Evolutionary conservation across 2,113 vertebrate species (phyloP).

Genomic region (Pedionomus torquatus): DNA sequence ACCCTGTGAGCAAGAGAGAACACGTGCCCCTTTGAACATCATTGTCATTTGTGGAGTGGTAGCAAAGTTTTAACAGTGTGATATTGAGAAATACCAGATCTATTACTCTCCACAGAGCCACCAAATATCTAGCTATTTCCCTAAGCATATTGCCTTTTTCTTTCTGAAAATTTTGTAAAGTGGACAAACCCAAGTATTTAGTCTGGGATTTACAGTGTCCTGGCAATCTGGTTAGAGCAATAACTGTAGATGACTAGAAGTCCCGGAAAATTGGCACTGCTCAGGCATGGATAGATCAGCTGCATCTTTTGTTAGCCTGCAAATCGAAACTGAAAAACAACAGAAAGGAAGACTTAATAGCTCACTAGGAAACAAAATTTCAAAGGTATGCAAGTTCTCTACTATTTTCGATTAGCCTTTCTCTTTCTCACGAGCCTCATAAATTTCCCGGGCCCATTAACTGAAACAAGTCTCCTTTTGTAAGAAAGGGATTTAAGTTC

Average conservation of each 20-base stretch:
- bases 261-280: neutral
- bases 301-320: neutral
- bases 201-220: neutral
- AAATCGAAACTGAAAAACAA: slow-evolving; percentile 21
- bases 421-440: neutral
- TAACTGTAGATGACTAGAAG: neutral
- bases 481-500: neutral
- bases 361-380: slow-evolving; percentile 34
- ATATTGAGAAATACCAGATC: neutral
- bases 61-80: neutral
- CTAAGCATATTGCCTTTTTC: neutral
- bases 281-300: neutral
- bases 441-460: neutral
- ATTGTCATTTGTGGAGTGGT: neutral
- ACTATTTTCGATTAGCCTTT: neutral
- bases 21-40: neutral
- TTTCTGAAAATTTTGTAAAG: neutral
- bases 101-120: neutral
- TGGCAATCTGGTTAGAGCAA: neutral
- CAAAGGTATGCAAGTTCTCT: neutral
- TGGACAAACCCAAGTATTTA: neutral
- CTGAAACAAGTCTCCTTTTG: neutral
- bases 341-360: slow-evolving; percentile 16
- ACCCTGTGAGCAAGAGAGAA: neutral
- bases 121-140: neutral